Conservation (phyloP, 2,888 invertebrate species). For the Laothoe populi region DNA sequence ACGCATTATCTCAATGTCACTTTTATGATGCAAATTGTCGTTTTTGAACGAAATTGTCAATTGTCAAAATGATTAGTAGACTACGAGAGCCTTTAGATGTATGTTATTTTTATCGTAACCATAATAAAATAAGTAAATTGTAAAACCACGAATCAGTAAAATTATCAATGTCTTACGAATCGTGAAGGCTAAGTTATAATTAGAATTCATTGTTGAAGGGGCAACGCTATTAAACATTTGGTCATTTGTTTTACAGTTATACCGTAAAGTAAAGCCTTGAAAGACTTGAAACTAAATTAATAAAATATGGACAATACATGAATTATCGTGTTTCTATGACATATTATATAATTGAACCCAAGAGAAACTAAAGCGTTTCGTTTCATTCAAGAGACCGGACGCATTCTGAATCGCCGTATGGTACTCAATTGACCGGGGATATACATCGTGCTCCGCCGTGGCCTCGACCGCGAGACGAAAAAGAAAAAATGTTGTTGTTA, state of each 20-base stretch:
- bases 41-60: conserved; percentile 5
- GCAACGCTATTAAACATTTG: neutral
- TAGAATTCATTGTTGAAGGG: conserved; percentile 4
- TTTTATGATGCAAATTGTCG: neutral
- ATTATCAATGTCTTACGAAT: conserved; percentile 4
- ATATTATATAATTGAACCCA: conserved; percentile 17
- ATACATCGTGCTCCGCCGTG: conserved; percentile 53
- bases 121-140: neutral
- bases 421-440: conserved; percentile 53
- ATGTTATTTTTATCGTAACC: neutral
- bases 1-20: neutral
- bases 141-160: conserved; percentile 13
- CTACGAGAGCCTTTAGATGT: no score
- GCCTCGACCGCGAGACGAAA: conserved; percentile 47
- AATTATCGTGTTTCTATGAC: conserved; percentile 6
- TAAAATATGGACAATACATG: neutral
- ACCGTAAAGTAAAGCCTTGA: conserved; percentile 2
- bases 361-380: conserved; percentile 23
- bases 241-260: neutral
- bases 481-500: conserved; percentile 62
- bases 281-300: neutral
- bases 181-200: conserved; percentile 13
- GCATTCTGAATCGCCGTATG: conserved; percentile 52
- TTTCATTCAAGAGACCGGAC: conserved; percentile 46
- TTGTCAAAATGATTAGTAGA: no score